Base-by-base conservation (phyloP, 2,888 invertebrate species). In the Drepanosiphum platanoidis region DNA sequence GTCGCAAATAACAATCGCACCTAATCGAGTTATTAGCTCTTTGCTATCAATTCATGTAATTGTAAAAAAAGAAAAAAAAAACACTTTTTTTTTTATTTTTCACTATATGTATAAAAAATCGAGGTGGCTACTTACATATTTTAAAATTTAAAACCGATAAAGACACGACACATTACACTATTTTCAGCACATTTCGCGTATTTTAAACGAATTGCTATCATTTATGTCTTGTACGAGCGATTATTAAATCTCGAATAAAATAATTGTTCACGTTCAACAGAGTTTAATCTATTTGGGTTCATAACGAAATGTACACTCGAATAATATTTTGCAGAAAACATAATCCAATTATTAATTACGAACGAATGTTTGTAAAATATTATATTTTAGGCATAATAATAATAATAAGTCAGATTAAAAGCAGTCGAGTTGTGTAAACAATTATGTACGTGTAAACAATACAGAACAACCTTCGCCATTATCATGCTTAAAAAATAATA, bases 331-430 rank as follows among this genome's bases (percentile, higher is more conserved):
- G 30, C 30, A 78, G n/a, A 32, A 78, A 64, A 78, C 32, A 78
- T 78, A 42, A 66, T 78, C 30, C 66, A 66, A 66, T 42, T 78
- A 32, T 32, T 42, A 64, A 30, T 42, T 11, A 46, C 64, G n/a
- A 66, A 32, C 7, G 11, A 70, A 80, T 70, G 80, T 70, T 80
- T 80, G 39, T 70, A 70, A 80, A 80, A 80, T 70, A 80, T 70
- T 36, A 70, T 70, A 70, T 70, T 70, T 58, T 36, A 80, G 11
- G 5, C 36, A 80, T 66, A 46, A 78, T 78, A 79, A 70, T 80
- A 70, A 80, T 78, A 66, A 42, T n/a, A 46, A 27, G 18, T n/a
- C 7, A 30, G 52, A 32, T 46, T 32, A 71, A 80, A 70, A 80
- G 58, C 46, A 68, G 52, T 52, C 30, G 18, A 32, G 3, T 58